Evolutionary conservation across 2,797 vertebrate genomes (phyloP).

Genomic region (Microchirus variegatus): DNA sequence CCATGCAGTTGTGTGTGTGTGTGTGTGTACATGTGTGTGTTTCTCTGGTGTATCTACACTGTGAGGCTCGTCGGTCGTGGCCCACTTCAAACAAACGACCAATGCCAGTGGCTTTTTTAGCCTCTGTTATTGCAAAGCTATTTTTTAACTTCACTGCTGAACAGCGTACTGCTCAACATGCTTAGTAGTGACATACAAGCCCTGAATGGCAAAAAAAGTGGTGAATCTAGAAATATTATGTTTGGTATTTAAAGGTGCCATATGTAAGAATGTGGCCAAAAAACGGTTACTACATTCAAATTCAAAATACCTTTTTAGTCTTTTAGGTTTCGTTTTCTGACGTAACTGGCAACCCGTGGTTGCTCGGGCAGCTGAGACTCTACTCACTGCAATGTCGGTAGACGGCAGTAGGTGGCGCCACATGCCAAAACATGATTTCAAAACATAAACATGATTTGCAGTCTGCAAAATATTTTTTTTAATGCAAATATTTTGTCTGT

Average conservation of each 20-base stretch:
- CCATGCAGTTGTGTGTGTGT: constrained; percentile 24
- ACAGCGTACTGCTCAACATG: constrained; percentile 16
- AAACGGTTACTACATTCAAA: too few relatives aligned
- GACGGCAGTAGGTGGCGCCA: too few relatives aligned
- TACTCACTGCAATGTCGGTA: too few relatives aligned
- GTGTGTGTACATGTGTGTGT: constrained; percentile 21
- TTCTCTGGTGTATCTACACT: constrained; percentile 25
- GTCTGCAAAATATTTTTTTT: too few relatives aligned
- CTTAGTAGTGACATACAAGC: constrained; percentile 14
- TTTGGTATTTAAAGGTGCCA: background rate
- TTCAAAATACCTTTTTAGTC: too few relatives aligned
- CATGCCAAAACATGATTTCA: too few relatives aligned
- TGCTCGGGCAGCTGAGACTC: too few relatives aligned
- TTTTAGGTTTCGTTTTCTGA: too few relatives aligned
- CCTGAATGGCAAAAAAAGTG: background rate
- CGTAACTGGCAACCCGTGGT: too few relatives aligned
- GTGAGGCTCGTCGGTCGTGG: constrained; percentile 52
- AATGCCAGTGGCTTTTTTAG: constrained; percentile 78
- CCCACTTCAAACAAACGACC: constrained; percentile 78
- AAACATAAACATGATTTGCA: too few relatives aligned
- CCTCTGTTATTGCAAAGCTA: constrained; percentile 81
- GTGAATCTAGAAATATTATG: background rate
- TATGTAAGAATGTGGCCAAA: too few relatives aligned
- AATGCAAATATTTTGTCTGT: too few relatives aligned
- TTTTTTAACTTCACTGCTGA: constrained; percentile 67